A percentile compares a stretch with the other conserved stretches of the same genome.
These are phyloP conservation scores for Nestor notabilis DNA, from an alignment of 2,113 vertebrate genomes.

Conservation along the genomic window DNA sequence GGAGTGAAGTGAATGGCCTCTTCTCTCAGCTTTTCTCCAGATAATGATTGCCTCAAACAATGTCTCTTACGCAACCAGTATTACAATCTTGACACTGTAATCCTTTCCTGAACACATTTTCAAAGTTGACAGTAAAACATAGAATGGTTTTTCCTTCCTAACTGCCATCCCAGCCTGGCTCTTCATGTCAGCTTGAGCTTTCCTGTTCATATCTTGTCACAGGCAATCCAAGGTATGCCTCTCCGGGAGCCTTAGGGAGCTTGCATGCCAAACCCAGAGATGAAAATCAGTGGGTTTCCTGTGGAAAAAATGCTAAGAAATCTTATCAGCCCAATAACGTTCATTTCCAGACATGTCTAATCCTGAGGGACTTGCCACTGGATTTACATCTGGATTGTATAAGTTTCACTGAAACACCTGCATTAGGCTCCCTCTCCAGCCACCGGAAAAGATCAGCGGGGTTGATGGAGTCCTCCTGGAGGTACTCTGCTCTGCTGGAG, in stretches of 20 bases:
- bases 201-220: constrained; percentile 40
- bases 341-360: constrained; percentile 67
- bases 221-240: constrained; percentile 20
- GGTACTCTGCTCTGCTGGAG: not conserved
- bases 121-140: not conserved
- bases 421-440: constrained; percentile 1
- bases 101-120: constrained; percentile 52
- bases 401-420: constrained; percentile 62
- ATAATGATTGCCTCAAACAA: not conserved
- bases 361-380: constrained; percentile 63
- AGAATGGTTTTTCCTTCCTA: not conserved
- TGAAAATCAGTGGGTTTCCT: constrained; percentile 63
- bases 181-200: not conserved
- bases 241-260: constrained; percentile 37
- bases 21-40: constrained; percentile 15
- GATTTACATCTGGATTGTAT: constrained; percentile 66
- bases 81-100: constrained; percentile 27
- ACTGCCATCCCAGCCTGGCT: constrained; percentile 12
- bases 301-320: constrained; percentile 63
- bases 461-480: not conserved
- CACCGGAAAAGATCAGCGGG: not conserved
- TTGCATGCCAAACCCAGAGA: constrained; percentile 26
- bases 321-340: constrained; percentile 64
- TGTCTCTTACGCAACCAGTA: not conserved
- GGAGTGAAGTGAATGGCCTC: constrained; percentile 38